Evolutionary conservation across 2,113 vertebrate genomes (phyloP).

Genomic region (Ochotona princeps): DNA sequence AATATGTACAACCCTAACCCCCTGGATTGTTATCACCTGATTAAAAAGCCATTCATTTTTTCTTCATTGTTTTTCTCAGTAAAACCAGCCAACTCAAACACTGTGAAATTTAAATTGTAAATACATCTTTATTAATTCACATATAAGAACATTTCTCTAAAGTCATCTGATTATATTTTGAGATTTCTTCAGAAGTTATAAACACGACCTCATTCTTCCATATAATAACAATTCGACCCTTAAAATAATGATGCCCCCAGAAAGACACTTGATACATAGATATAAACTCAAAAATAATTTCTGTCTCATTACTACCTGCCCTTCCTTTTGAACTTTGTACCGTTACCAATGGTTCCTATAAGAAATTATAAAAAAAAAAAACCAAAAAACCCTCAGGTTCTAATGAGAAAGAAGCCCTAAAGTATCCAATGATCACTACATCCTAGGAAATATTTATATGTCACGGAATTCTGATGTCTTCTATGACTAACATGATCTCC

Average conservation of each 20-base stretch:
- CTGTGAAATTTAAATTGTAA: neutral
- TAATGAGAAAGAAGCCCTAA: conserved; percentile 71
- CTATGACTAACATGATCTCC: conserved; percentile 58
- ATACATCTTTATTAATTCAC: neutral
- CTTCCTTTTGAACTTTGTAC: conserved; percentile 72
- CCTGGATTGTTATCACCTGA: conserved; percentile 4
- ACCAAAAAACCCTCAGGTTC: too few species aligned
- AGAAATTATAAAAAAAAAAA: conserved; percentile 81
- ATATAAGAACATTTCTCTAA: conserved; percentile 20
- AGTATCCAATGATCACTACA: conserved; percentile 15
- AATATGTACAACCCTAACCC: conserved; percentile 29
- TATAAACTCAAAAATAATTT: conserved; percentile 54
- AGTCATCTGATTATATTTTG: neutral
- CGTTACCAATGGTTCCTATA: conserved; percentile 68
- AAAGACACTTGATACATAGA: conserved; percentile 39
- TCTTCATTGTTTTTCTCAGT: neutral
- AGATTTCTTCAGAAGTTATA: conserved; percentile 19
- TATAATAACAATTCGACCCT: conserved; percentile 11
- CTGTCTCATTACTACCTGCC: conserved; percentile 56
- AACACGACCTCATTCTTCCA: conserved; percentile 9
- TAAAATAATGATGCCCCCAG: conserved; percentile 58
- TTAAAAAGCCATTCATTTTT: neutral
- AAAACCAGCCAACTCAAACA: neutral
- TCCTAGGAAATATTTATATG: conserved; percentile 15
- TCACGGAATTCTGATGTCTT: conserved; percentile 69